Evolutionary conservation across 2,888 invertebrate genomes (phyloP).

Genomic region (Meteorus colon): DNA sequence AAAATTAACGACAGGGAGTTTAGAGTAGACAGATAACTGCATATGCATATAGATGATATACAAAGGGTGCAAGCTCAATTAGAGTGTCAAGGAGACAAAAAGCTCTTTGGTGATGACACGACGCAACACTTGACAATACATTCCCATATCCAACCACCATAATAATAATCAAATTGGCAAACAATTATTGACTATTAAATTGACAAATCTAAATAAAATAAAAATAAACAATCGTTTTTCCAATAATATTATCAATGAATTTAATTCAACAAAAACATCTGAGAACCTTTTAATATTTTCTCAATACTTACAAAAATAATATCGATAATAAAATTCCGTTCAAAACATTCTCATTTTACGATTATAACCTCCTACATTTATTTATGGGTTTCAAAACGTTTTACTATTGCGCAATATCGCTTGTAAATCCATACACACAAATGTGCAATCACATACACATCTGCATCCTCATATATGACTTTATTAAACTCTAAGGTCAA

Average conservation of each 20-base stretch:
- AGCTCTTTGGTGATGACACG: background rate
- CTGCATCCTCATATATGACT: background rate
- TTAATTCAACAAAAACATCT: too few species aligned
- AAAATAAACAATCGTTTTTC: background rate
- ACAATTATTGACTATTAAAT: background rate
- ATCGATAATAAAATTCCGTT: background rate
- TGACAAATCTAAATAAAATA: background rate
- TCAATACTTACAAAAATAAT: background rate
- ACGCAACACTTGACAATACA: background rate
- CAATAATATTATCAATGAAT: too few species aligned
- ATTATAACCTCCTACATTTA: slow-evolving; percentile 16
- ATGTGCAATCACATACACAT: background rate
- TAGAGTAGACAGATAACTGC: slow-evolving; percentile 36
- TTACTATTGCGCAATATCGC: background rate
- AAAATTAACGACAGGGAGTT: slow-evolving; percentile 21
- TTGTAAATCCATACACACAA: background rate
- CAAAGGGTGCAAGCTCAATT: slow-evolving; percentile 45
- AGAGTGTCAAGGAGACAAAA: slow-evolving; percentile 43
- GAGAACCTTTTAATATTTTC: background rate
- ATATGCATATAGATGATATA: background rate
- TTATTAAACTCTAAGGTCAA: background rate
- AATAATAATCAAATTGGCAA: too few species aligned
- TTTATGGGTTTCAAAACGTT: background rate
- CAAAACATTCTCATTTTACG: background rate
- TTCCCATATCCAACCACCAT: too few species aligned